These are phyloP conservation scores for Bufo bufo DNA, from an alignment of 2,113 vertebrate species.

Conservation along the genomic window DNA sequence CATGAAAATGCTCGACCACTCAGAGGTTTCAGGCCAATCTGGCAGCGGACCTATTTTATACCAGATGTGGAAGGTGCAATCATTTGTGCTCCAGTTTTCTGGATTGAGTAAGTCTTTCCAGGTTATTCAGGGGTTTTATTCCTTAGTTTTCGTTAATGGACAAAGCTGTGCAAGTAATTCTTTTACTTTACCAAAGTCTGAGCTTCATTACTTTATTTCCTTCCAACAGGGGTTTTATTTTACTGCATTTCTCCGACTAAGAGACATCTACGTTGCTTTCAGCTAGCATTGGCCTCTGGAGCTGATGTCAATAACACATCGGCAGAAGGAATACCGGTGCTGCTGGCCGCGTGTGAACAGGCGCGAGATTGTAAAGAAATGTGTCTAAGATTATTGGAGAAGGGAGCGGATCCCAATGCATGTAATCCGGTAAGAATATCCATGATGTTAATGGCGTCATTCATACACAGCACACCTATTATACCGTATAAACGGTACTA, in stretches of 20 bases:
- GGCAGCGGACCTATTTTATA: too few relatives aligned
- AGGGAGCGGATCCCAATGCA: constrained; percentile 84
- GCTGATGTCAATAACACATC: constrained; percentile 86
- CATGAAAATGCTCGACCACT: too few relatives aligned
- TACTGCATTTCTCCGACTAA: constrained; percentile 85
- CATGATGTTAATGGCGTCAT: background rate
- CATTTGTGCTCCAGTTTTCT: too few relatives aligned
- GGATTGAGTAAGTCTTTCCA: too few relatives aligned
- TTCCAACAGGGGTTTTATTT: constrained; percentile 84
- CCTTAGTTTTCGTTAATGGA: background rate
- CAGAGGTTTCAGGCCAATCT: too few relatives aligned
- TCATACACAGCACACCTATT: background rate
- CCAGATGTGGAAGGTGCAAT: too few relatives aligned
- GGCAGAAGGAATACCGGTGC: constrained; percentile 75
- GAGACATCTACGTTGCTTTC: constrained; percentile 79
- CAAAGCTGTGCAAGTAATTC: background rate
- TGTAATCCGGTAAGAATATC: constrained; percentile 70
- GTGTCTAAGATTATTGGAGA: constrained; percentile 82
- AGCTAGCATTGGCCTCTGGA: constrained; percentile 76
- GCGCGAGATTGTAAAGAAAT: constrained; percentile 74
- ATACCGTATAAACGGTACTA: too few relatives aligned
- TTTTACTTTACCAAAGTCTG: too few relatives aligned
- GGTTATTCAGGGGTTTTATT: too few relatives aligned
- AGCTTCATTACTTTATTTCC: background rate
- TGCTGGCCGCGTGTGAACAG: constrained; percentile 84